Evolutionary conservation across 2,797 vertebrate genomes (phyloP), one percentile per base, ranked within the genome.

Genomic region (Busarellus nigricollis): DNA sequence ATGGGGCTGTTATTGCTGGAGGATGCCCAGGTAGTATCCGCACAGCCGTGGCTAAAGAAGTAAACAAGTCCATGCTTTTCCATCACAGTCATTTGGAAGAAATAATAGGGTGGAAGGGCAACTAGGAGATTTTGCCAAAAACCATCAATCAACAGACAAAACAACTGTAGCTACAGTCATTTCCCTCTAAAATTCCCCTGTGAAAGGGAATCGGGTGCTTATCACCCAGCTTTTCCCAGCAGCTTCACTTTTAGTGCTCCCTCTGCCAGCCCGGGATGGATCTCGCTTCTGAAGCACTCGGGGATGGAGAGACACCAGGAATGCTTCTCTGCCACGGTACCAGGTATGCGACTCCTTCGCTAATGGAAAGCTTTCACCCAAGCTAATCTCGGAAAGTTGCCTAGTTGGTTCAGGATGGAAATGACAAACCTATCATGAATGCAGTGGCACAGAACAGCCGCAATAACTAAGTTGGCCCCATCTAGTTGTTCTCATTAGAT

Each of bases 161-260:
- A 47, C 17, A 67, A 12, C 37, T 4, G 13, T n/a, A 65, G 42
- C 31, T 61, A 37, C 22, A 2, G 3, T 20, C 0, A 0, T 78
- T 91, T 78, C 11, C 33, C 13, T 50, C 57, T 35, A 71, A 67
- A 83, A 40, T 57, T 50, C 33, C 42, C 33, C 49, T 3, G 7
- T 15, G 45, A n/a, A 57, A 69, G 29, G 26, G 33, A 54, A 42
- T 21, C 0, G 1, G 7, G 40, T 50, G 15, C 17, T 86, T 38
- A 76, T 6, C 31, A n/a, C 38, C 45, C 59, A 47, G n/a, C 19
- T 91, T 59, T 49, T 22, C 50, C 70, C 71, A 85, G 55, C 20
- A 90, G 50, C 59, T 66, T 79, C 31, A 7, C 31, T 67, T 83
- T 44, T 31, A 57, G n/a, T 9, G 44, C 6, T n/a, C 29, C 22